These are phyloP conservation scores for Gryllus longicercus DNA, from an alignment of 2,888 invertebrate species.

Conservation along the genomic window DNA sequence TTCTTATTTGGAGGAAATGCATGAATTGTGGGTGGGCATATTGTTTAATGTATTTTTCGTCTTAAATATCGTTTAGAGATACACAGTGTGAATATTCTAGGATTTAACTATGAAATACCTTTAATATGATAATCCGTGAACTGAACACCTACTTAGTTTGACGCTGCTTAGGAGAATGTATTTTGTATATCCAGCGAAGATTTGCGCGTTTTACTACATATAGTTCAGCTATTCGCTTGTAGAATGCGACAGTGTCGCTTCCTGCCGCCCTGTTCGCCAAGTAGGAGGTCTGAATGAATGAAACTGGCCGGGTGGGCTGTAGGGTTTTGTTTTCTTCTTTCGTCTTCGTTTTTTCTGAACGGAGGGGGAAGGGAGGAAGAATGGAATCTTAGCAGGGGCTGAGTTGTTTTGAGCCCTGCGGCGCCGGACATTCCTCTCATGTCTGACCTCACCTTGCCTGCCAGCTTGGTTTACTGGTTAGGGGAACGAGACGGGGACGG, in stretches of 20 bases:
- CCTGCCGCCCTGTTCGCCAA: conserved; percentile 45
- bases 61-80: too few relatives aligned
- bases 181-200: neutral
- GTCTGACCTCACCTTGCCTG: conserved; percentile 37
- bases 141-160: too few relatives aligned
- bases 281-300: conserved; percentile 59
- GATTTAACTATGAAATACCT: too few relatives aligned
- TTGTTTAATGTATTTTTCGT: too few relatives aligned
- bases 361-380: conserved; percentile 40
- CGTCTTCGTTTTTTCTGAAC: conserved; percentile 22
- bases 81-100: too few relatives aligned
- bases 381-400: conserved; percentile 33
- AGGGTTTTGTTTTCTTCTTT: conserved; percentile 19
- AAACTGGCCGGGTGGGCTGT: conserved; percentile 41
- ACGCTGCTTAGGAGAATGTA: too few relatives aligned
- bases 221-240: conserved; percentile 23
- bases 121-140: too few relatives aligned
- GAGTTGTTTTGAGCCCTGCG: conserved; percentile 48
- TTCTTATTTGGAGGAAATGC: too few relatives aligned
- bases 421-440: conserved; percentile 57
- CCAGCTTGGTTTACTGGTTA: conserved; percentile 31
- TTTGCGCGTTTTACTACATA: neutral
- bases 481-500: conserved; percentile 21
- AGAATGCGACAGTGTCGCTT: conserved; percentile 38
- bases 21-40: too few relatives aligned